Conservation (phyloP, 2,797 vertebrate genomes). For the Helostoma temminkii region DNA sequence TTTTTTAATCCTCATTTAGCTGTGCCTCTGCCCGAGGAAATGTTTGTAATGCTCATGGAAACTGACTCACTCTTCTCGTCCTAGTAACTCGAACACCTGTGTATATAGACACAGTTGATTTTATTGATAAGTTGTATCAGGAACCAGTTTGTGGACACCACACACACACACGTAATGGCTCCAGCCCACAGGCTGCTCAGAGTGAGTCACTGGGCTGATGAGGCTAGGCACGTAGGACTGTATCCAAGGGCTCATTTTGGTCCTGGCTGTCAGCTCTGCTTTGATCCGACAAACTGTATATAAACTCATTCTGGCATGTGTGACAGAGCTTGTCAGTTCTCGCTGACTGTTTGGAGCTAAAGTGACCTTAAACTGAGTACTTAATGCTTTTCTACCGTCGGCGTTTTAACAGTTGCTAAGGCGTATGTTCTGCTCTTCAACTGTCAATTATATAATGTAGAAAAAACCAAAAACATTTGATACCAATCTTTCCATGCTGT, state of each 20-base stretch:
- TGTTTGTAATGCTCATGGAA: slow-evolving; percentile 9
- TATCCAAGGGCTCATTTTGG: slow-evolving; percentile 50
- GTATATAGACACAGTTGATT: slow-evolving; percentile 39
- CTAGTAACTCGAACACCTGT: background rate
- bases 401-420: slow-evolving; percentile 43
- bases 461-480: slow-evolving; percentile 59
- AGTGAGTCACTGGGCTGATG: slow-evolving; percentile 48
- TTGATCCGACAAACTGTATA: slow-evolving; percentile 52
- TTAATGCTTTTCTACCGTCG: slow-evolving; percentile 19
- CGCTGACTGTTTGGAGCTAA: slow-evolving; percentile 56
- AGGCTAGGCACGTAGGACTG: slow-evolving; percentile 40
- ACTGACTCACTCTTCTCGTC: slow-evolving; percentile 26
- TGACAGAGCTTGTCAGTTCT: slow-evolving; percentile 40
- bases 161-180: slow-evolving; percentile 33
- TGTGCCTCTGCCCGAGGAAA: slow-evolving; percentile 34
- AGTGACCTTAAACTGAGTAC: slow-evolving; percentile 76
- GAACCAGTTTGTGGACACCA: slow-evolving; percentile 38
- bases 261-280: slow-evolving; percentile 41
- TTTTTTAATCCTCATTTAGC: slow-evolving; percentile 14
- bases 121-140: slow-evolving; percentile 53
- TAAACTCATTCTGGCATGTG: slow-evolving; percentile 37
- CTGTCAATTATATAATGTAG: slow-evolving; percentile 55
- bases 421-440: slow-evolving; percentile 43
- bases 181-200: slow-evolving; percentile 4
- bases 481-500: slow-evolving; percentile 60